Conservation (phyloP, 2,113 vertebrate genomes). For the Sceloporus undulatus region DNA sequence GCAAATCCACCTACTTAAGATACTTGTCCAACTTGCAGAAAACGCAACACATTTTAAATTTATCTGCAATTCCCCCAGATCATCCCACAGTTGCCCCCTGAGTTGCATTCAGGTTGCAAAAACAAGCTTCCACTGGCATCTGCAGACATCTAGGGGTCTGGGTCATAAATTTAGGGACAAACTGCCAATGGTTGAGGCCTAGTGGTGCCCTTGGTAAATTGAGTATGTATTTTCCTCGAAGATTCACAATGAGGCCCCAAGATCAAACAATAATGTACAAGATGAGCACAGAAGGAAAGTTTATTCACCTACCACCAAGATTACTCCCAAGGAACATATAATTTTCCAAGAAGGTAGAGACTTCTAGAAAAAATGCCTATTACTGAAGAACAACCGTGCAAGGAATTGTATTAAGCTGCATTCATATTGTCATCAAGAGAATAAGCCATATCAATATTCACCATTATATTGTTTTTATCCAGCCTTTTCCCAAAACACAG, state of each 20-base stretch:
- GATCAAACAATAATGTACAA: neutral
- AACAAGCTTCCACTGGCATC: neutral
- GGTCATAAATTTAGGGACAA: neutral
- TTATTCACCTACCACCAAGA: slow-evolving; percentile 37
- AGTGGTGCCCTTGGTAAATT: neutral
- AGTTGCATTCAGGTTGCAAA: neutral
- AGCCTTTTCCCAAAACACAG: slow-evolving; percentile 53
- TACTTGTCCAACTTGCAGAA: neutral
- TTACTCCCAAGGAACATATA: neutral
- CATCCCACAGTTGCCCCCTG: neutral
- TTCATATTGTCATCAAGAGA: slow-evolving; percentile 35
- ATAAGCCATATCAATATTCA: slow-evolving; percentile 24
- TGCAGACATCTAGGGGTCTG: no score
- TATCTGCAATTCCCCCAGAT: neutral
- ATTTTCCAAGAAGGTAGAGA: slow-evolving; percentile 16
- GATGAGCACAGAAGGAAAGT: slow-evolving; percentile 10
- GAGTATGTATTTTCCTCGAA: neutral
- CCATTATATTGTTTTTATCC: slow-evolving; percentile 32
- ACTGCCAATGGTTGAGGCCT: no score
- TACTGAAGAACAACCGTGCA: slow-evolving; percentile 49
- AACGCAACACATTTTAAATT: neutral
- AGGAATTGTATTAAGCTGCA: slow-evolving; percentile 38
- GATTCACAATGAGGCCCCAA: neutral
- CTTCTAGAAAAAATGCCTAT: slow-evolving; percentile 37
- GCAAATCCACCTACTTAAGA: neutral